These are phyloP conservation scores for Crotophaga sulcirostris DNA, from an alignment of 2,113 vertebrate genomes.

Conservation along the genomic window DNA sequence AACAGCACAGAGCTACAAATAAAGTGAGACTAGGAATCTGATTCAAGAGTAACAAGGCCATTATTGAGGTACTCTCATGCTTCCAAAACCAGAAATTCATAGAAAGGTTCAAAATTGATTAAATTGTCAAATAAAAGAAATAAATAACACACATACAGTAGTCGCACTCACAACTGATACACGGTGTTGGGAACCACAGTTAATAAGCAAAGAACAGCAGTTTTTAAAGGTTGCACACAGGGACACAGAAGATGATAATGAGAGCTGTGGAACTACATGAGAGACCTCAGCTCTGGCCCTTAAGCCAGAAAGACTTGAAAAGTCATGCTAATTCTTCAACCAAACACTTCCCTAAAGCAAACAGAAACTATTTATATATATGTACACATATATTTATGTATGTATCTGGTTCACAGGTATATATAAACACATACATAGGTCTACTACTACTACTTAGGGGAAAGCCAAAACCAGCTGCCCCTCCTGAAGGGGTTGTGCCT, in stretches of 20 bases:
- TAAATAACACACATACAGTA: not conserved
- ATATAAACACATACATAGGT: accelerated
- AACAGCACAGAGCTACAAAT: not conserved
- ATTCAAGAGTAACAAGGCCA: not conserved
- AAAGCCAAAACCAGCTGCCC: not conserved
- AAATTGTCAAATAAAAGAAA: not conserved
- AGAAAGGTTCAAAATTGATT: not conserved
- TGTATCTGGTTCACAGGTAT: not conserved
- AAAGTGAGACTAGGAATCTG: not conserved
- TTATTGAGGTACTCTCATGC: not conserved
- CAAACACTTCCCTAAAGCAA: not conserved
- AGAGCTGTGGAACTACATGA: not conserved
- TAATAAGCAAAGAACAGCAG: not conserved
- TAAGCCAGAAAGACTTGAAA: not conserved
- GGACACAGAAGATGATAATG: not conserved
- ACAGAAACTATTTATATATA: not conserved
- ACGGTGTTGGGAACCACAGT: not conserved
- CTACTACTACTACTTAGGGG: not conserved
- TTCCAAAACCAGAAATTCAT: not conserved
- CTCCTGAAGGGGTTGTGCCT: not conserved
- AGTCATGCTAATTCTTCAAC: not conserved
- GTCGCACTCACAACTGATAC: not conserved
- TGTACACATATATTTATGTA: accelerated
- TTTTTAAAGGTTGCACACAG: not conserved
- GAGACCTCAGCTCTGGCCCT: not conserved